Evolutionary conservation across 2,113 vertebrate genomes (phyloP), one percentile per base, ranked within the genome.

Genomic region (Eubucco bourcierii): DNA sequence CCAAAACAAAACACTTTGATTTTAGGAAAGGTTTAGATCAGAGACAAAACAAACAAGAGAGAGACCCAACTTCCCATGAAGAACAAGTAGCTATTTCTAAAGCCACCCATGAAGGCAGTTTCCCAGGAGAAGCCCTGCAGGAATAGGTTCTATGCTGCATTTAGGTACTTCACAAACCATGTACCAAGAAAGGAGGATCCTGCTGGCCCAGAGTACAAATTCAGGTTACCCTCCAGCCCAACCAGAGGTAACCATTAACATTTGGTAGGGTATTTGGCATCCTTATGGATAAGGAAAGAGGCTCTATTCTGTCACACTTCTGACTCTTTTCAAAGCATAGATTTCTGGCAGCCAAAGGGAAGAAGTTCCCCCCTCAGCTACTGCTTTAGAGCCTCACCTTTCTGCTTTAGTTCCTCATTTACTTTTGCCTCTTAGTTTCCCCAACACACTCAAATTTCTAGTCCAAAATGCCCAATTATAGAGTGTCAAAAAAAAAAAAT

Each of bases 261-360:
- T 65, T 2, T 53, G 87, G 74, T 61, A 89, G 55, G 83, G 65
- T 21, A 25, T 84, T 78, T 84, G 60, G 70, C 77, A 87, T 53
- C 90, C 92, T 90, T 70, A 80, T 3, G 24, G 14, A 87, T 72
- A 96, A 96, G 92, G 90, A 91, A 96, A 97, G 88, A 95, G 28
- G 64, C 93, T 92, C 88, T 59, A 23, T 77, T 96, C 87, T 81
- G 53, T 88, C 34, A 85, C 56, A 85, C 56, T 96, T 96, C 86
- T 83, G 85, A 95, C 75, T 24, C 33, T 50, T 97, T 88, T 95
- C 41, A 95, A 92, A 97, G 97, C 66, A 52, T 10, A 94, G 2
- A 74, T 71, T 96, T 95, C 94, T 65, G 83, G 76, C 52, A 93
- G 70, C 2, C 2, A n/a, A 65, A 85, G 17, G 41, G 18, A 87